Evolutionary conservation across 1,140 invertebrate genomes (phyloP).

Genomic region (Ips typographus): DNA sequence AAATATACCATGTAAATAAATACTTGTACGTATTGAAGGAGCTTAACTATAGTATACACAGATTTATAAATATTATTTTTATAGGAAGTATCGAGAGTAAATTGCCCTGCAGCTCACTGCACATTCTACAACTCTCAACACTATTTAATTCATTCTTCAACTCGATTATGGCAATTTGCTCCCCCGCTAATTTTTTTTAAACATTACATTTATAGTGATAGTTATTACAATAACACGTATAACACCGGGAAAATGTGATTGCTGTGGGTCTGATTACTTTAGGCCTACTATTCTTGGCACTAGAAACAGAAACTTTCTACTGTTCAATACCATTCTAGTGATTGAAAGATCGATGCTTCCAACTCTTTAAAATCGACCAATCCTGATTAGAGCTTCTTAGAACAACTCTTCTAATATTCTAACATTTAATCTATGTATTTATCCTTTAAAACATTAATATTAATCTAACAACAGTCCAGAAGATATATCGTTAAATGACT

Average conservation of each 20-base stretch:
- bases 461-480: not conserved
- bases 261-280: not conserved
- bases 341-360: not conserved
- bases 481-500: not conserved
- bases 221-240: not conserved
- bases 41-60: constrained; percentile 2
- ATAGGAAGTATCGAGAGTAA: not conserved
- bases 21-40: constrained; percentile 2
- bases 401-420: not conserved
- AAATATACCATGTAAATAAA: constrained; percentile 7
- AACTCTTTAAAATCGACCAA: not conserved
- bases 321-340: not conserved
- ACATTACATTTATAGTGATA: not conserved
- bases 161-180: not conserved
- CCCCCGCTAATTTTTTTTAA: not conserved
- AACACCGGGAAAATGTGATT: not conserved
- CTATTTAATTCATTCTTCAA: not conserved
- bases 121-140: not conserved
- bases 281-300: not conserved
- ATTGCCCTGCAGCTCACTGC: not conserved
- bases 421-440: not conserved
- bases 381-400: not conserved
- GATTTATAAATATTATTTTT: not conserved
- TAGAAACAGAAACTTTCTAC: not conserved
- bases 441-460: not conserved